These are phyloP conservation scores for Drosophila gunungcola DNA, from an alignment of 1,140 invertebrate species.

Conservation along the genomic window DNA sequence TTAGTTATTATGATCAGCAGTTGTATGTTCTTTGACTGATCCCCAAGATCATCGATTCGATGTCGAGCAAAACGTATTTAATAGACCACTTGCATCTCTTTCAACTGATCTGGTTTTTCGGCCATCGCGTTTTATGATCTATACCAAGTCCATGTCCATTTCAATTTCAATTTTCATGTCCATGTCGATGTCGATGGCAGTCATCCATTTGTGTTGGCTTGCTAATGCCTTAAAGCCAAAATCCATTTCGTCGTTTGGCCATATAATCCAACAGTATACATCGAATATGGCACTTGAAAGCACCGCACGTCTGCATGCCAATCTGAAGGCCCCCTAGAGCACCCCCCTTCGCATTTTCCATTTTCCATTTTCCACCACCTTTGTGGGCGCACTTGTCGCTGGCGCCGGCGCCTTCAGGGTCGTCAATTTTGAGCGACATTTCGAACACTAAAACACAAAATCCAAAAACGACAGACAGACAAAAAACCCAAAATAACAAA, in stretches of 20 bases:
- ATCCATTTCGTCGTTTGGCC: slow-evolving; percentile 35
- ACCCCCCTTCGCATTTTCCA: neutral
- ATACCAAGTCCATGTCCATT: slow-evolving; percentile 11
- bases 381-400: slow-evolving; percentile 50
- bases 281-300: slow-evolving; percentile 37
- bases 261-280: slow-evolving; percentile 31
- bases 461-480: neutral
- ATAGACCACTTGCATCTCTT: slow-evolving; percentile 5
- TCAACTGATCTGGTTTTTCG: slow-evolving; percentile 10
- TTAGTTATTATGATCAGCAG: too few species aligned
- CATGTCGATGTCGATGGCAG: slow-evolving; percentile 16
- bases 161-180: slow-evolving; percentile 3
- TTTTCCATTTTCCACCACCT: slow-evolving; percentile 4
- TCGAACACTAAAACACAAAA: slow-evolving; percentile 33
- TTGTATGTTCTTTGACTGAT: neutral
- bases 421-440: slow-evolving; percentile 68
- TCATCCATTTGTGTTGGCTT: slow-evolving; percentile 1
- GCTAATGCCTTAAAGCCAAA: slow-evolving; percentile 40
- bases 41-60: slow-evolving; percentile 1
- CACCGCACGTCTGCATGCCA: slow-evolving; percentile 19
- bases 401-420: slow-evolving; percentile 63
- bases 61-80: slow-evolving; percentile 8
- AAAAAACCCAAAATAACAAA: neutral
- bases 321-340: neutral
- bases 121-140: slow-evolving; percentile 28